phyloP scores from a whole-genome alignment of 2,113 vertebrate genomes.

The Prionailurus viverrinus region DNA sequence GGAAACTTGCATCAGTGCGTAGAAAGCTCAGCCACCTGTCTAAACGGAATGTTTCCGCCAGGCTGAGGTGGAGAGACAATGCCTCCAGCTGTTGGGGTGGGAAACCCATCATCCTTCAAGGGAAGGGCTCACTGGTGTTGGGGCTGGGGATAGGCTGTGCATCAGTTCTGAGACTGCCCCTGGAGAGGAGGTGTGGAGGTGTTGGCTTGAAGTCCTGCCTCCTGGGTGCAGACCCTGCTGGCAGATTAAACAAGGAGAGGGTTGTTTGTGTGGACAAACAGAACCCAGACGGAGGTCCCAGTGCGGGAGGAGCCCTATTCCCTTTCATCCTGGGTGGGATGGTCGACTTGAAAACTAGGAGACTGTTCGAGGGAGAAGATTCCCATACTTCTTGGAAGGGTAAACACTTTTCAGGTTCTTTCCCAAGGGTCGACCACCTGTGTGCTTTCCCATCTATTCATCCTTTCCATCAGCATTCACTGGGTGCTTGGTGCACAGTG shows the following conservation, averaged over 20 bases:
- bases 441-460: conserved; percentile 7
- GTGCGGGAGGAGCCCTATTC: background rate
- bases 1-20: background rate
- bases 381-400: background rate
- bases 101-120: background rate
- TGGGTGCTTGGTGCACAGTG: background rate
- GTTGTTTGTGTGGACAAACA: conserved; percentile 54
- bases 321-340: conserved; percentile 77
- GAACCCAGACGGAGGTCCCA: background rate
- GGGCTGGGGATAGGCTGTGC: background rate
- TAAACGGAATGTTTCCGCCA: background rate
- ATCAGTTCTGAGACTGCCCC: background rate
- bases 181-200: background rate
- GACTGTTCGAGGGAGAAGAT: background rate
- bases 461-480: background rate
- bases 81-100: background rate
- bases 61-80: background rate
- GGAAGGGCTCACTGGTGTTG: background rate
- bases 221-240: background rate
- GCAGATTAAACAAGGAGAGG: conserved; percentile 62
- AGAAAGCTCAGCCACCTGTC: conserved; percentile 24
- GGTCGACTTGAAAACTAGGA: background rate
- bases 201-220: conserved; percentile 66
- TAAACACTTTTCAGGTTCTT: conserved; percentile 50
- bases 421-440: conserved; percentile 34